Conservation (phyloP, 1,140 invertebrate species). For the Eumeta japonica region DNA sequence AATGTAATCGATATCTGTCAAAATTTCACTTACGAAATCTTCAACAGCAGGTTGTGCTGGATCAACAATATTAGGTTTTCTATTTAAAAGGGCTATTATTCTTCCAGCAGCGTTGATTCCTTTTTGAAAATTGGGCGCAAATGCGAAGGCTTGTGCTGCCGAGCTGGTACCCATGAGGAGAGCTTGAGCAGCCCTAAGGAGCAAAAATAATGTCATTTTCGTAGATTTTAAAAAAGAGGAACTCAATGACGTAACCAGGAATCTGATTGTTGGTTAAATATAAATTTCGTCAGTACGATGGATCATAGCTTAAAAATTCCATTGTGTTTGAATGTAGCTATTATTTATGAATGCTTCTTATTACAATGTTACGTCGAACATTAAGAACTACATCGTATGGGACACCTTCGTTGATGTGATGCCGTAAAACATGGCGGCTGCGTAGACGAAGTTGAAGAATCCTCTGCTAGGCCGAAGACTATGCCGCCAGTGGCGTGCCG, state of each 20-base stretch:
- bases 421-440: constrained; percentile 71
- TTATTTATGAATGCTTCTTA: too few species aligned
- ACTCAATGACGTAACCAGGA: too few species aligned
- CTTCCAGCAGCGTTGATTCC: constrained; percentile 55
- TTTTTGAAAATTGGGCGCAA: constrained; percentile 65
- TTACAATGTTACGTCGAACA: constrained; percentile 49
- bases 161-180: constrained; percentile 69
- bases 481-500: constrained; percentile 63
- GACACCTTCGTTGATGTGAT: constrained; percentile 67
- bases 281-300: too few species aligned
- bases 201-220: too few species aligned
- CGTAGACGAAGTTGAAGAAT: constrained; percentile 74
- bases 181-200: constrained; percentile 63
- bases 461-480: constrained; percentile 68
- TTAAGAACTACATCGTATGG: constrained; percentile 66
- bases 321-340: too few species aligned
- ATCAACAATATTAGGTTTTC: constrained; percentile 45
- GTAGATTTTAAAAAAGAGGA: too few species aligned
- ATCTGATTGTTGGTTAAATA: too few species aligned
- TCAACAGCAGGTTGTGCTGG: constrained; percentile 9
- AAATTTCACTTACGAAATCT: constrained; percentile 8
- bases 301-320: too few species aligned
- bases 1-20: too few species aligned
- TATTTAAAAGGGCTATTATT: constrained; percentile 49
- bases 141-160: constrained; percentile 65